Evolutionary conservation across 2,797 vertebrate species (phyloP).

Genomic region (Emys orbicularis): DNA sequence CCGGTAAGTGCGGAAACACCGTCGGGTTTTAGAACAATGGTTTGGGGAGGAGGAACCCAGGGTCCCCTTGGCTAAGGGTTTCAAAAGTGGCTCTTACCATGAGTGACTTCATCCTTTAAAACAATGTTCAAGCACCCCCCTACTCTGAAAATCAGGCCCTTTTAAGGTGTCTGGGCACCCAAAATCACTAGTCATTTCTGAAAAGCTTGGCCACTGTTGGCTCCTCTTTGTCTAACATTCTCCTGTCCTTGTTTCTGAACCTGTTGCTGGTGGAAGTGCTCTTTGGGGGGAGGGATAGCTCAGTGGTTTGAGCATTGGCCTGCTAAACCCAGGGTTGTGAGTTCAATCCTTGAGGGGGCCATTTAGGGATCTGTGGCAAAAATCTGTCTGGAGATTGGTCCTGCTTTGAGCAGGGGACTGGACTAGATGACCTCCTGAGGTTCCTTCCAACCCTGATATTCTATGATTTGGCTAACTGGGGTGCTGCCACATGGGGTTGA

Average conservation of each 20-base stretch:
- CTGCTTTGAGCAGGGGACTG: too few species aligned
- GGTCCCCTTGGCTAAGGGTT: rapidly evolving
- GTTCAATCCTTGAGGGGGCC: too few species aligned
- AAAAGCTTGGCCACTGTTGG: neutral
- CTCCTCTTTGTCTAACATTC: neutral
- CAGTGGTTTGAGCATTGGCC: too few species aligned
- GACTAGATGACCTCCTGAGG: too few species aligned
- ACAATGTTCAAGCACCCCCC: neutral
- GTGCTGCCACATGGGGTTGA: rapidly evolving
- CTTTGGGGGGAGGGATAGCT: neutral
- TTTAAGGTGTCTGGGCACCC: neutral
- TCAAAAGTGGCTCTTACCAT: neutral
- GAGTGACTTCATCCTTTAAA: neutral
- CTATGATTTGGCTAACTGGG: neutral
- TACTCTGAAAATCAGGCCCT: neutral
- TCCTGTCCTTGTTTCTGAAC: neutral
- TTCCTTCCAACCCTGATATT: too few species aligned
- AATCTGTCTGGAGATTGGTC: too few species aligned
- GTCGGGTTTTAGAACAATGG: neutral
- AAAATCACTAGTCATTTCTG: neutral
- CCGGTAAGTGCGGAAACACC: slow-evolving; percentile 81
- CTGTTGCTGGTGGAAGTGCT: neutral
- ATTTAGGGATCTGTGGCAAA: too few species aligned
- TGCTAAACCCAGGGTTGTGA: too few species aligned
- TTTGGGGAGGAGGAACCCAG: rapidly evolving